These are phyloP conservation scores for Dryococelus australis DNA, from an alignment of 2,888 invertebrate genomes.

Conservation along the genomic window DNA sequence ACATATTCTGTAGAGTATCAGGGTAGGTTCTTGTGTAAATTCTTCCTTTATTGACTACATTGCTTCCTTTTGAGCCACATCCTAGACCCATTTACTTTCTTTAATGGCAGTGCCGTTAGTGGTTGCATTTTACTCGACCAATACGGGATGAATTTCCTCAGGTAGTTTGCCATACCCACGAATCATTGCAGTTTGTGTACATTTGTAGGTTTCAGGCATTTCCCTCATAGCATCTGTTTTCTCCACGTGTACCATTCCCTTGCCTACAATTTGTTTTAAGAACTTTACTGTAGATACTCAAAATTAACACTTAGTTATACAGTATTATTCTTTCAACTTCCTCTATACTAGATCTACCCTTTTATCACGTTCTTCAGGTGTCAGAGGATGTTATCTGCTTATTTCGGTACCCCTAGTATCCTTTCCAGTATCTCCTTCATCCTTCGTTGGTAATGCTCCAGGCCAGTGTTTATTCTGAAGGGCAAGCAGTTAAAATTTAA, in stretches of 20 bases:
- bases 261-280: background rate
- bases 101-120: background rate
- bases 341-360: too few relatives aligned
- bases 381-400: background rate
- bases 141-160: background rate
- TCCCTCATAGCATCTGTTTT: background rate
- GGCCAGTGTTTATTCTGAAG: background rate
- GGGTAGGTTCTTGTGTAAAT: background rate
- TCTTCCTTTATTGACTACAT: background rate
- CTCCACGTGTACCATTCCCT: background rate
- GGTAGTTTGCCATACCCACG: background rate
- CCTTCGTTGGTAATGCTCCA: background rate
- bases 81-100: background rate
- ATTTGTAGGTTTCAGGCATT: constrained; percentile 7
- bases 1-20: background rate
- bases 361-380: too few relatives aligned
- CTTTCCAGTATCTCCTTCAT: background rate
- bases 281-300: background rate
- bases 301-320: background rate
- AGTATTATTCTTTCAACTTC: too few relatives aligned
- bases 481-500: background rate
- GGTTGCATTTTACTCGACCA: background rate
- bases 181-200: background rate
- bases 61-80: background rate
- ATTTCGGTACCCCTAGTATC: background rate